A percentile compares a stretch with the other conserved stretches of the same genome.
These are phyloP conservation scores for Callimorpha dominula DNA, from an alignment of 2,888 invertebrate genomes.

Conservation along the genomic window DNA sequence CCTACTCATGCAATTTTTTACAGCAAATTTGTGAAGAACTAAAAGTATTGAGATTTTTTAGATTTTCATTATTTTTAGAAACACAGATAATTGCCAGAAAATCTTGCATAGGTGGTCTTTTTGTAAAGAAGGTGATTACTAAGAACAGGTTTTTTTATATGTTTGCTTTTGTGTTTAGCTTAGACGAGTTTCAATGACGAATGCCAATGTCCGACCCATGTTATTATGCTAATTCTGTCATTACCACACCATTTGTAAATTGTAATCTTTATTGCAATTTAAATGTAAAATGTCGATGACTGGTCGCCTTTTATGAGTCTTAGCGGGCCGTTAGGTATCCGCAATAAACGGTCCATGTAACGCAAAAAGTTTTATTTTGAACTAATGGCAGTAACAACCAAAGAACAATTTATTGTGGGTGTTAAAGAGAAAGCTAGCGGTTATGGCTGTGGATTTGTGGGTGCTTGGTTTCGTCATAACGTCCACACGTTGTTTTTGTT, in stretches of 20 bases:
- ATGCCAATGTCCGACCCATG: background rate
- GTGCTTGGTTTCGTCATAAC: background rate
- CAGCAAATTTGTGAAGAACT: no score
- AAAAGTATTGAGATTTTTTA: no score
- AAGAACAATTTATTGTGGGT: no score
- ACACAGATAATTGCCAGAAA: no score
- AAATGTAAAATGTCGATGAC: background rate
- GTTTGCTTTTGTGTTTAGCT: background rate
- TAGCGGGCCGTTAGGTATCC: background rate
- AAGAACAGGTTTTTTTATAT: no score
- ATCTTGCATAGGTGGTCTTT: no score
- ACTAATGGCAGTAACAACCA: no score
- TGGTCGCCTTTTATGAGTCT: background rate
- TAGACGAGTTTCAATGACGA: background rate
- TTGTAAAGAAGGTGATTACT: no score
- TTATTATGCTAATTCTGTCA: background rate
- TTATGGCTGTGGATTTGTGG: no score
- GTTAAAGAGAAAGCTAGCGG: no score
- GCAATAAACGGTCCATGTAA: background rate
- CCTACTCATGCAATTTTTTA: no score
- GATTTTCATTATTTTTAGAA: no score
- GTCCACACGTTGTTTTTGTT: background rate
- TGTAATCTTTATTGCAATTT: background rate
- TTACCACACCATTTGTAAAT: background rate
- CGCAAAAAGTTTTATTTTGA: background rate